A percentile compares a stretch with the other conserved stretches of the same genome.
Evolutionary conservation across 2,888 invertebrate genomes (phyloP).

Genomic region (Acleris sparsana): DNA sequence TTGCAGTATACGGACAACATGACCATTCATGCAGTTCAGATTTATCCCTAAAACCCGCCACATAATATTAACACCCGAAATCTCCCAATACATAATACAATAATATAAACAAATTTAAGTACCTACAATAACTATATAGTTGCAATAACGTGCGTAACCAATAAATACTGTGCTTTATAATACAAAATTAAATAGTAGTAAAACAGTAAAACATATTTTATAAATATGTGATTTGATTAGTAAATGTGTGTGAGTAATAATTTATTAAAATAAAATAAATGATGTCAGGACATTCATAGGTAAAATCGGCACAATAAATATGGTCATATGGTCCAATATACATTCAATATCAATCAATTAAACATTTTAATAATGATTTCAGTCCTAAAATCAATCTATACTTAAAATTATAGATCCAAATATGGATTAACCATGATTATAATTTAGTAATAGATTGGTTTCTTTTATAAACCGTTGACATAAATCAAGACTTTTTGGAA

Average conservation of each 20-base stretch:
- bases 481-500: too few species aligned
- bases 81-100: not conserved
- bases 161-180: slow-evolving; percentile 1
- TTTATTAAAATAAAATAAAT: slow-evolving; percentile 1
- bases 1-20: too few species aligned
- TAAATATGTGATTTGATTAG: not conserved
- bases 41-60: too few species aligned
- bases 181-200: not conserved
- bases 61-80: not conserved
- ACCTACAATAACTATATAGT: not conserved
- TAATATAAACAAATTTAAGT: not conserved
- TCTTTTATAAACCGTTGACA: too few species aligned
- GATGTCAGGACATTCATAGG: not conserved
- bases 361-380: too few species aligned
- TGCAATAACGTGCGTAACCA: not conserved
- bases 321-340: too few species aligned
- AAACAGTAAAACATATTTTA: not conserved
- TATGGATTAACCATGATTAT: too few species aligned
- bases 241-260: not conserved
- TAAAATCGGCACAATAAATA: not conserved
- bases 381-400: too few species aligned
- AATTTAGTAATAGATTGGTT: too few species aligned
- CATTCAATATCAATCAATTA: too few species aligned
- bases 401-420: too few species aligned
- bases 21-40: too few species aligned